Percentiles rank a stretch among this genome's conserved stretches.
phyloP scores from a whole-genome alignment of 2,797 vertebrate genomes.

The Crenuchus spilurus region DNA sequence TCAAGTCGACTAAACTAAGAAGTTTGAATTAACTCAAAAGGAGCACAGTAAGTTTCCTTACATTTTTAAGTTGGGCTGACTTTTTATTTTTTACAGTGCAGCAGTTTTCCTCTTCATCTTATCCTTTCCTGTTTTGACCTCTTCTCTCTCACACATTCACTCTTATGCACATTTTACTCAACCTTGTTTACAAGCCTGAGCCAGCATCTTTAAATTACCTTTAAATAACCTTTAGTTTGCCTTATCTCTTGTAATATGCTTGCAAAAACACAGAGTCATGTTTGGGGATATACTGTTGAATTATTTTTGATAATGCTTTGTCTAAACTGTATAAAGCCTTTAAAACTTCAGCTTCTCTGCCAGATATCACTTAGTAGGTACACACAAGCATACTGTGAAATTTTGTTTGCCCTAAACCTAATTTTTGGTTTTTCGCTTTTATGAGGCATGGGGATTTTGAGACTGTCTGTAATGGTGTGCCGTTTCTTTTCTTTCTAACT shows the following conservation, averaged over 20 bases:
- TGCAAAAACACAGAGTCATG: not conserved
- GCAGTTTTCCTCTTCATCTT: not conserved
- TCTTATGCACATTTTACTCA: constrained; percentile 4
- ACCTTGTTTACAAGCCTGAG: constrained; percentile 40
- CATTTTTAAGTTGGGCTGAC: too few species aligned
- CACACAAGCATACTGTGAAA: constrained; percentile 37
- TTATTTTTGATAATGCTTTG: constrained; percentile 6
- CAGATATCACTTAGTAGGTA: constrained; percentile 60
- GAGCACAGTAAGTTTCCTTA: too few species aligned
- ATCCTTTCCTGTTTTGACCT: not conserved
- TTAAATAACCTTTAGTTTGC: constrained; percentile 37
- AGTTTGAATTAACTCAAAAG: too few species aligned
- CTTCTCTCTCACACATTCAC: not conserved
- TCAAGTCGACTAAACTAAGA: too few species aligned
- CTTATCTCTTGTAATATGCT: constrained; percentile 37
- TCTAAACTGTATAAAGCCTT: constrained; percentile 43
- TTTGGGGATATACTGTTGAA: not conserved
- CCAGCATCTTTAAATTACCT: constrained; percentile 23
- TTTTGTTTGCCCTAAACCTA: not conserved
- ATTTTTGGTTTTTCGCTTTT: constrained; percentile 20
- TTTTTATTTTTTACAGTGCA: too few species aligned
- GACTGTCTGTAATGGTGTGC: constrained; percentile 59
- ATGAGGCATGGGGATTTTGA: not conserved
- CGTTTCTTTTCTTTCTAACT: not conserved
- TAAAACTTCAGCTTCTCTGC: constrained; percentile 58